phyloP scores from a whole-genome alignment of 2,888 invertebrate species.

The Achlya flavicornis region DNA sequence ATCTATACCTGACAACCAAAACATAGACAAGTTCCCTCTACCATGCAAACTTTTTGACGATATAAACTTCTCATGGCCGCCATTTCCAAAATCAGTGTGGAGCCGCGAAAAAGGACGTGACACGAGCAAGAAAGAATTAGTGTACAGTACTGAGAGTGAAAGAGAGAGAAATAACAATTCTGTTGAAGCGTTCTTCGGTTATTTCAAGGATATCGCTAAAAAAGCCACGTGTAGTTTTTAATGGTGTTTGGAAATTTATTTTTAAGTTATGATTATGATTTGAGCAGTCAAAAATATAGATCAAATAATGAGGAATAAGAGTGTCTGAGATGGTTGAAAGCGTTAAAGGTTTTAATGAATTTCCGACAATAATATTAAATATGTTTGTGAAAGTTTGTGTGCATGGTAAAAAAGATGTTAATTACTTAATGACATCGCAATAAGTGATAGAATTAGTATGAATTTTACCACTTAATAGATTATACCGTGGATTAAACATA shows the following conservation, averaged over 20 bases:
- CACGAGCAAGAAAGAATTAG: constrained; percentile 20
- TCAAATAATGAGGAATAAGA: neutral
- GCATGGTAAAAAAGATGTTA: neutral
- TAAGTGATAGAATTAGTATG: too few relatives aligned
- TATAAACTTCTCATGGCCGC: constrained; percentile 37
- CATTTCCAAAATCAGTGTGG: constrained; percentile 37
- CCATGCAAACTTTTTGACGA: constrained; percentile 25
- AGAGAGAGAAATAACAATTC: constrained; percentile 22
- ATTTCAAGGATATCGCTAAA: constrained; percentile 20
- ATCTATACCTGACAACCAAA: constrained; percentile 24
- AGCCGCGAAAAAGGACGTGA: constrained; percentile 24
- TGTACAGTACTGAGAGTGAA: constrained; percentile 1
- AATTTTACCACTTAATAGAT: too few relatives aligned
- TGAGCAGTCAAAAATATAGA: too few relatives aligned
- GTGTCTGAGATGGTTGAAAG: neutral
- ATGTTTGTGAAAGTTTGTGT: neutral
- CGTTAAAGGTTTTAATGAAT: too few relatives aligned
- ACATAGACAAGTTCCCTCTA: constrained; percentile 24
- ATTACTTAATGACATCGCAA: neutral
- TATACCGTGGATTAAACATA: too few relatives aligned
- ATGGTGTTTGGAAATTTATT: neutral
- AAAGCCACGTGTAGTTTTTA: constrained; percentile 12
- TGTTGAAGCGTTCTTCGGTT: constrained; percentile 35
- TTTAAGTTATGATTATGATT: too few relatives aligned
- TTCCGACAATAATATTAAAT: too few relatives aligned